Evolutionary conservation across 2,797 vertebrate species (phyloP), one percentile per base, ranked within the genome.

Genomic region (Sus cebifrons): DNA sequence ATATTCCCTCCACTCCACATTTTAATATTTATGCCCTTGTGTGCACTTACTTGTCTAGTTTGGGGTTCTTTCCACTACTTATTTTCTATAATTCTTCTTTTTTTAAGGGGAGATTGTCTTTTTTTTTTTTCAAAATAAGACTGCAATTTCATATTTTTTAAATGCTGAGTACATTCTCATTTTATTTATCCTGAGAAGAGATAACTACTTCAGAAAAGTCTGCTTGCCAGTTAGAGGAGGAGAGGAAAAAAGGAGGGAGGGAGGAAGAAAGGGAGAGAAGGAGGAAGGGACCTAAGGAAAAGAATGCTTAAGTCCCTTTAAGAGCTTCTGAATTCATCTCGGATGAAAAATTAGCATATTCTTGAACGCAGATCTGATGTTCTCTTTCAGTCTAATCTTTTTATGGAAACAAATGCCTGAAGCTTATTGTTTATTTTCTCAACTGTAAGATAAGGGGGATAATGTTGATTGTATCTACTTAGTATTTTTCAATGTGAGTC

Each of bases 361-460:
- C 20, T 32, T 3, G 18, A 95, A 58, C 68, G 15, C 40, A 79
- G 9, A 64, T 44, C 4, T 6, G 81, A 25, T 32, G 7, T 67
- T 77, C 56, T 91, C 70, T 87, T 70, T 88, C 27, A 75, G 32
- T 5, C 21, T 86, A 65, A 94, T 44, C 9, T 95, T 87, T 70
- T 89, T 27, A 82, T 73, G 73, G 52, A 74, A 78, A 78, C 20
- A 89, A 74, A 29, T 92, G 67, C 12, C 3, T 78, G 11, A 90
- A 74, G 27, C 21, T 92, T 81, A 65, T 6, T 91, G 21, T 77
- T 94, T 90, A 78, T 77, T 84, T 65, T 68, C 36, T 94, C 54
- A 60, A 94, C 27, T 91, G 17, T 83, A 86, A 83, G 29, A 32
- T 90, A 85, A 84, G 20, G 11, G 20, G 16, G 64, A 27, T 70